phyloP scores from a whole-genome alignment of 2,888 invertebrate species.

The Globia sparganii region DNA sequence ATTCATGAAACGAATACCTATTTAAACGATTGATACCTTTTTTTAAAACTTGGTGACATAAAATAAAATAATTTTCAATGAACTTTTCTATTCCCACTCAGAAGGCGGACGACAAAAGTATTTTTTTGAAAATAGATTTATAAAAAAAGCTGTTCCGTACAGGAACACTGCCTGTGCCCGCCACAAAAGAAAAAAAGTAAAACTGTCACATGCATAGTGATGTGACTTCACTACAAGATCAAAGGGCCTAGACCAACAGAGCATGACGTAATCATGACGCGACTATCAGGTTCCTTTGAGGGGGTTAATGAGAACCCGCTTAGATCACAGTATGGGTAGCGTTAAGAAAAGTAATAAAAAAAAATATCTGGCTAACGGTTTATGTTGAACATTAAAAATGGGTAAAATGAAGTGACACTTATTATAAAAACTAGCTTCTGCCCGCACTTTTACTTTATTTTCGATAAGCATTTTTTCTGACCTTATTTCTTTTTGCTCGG shows the following conservation, averaged over 20 bases:
- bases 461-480: not conserved
- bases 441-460: no score
- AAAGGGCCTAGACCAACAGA: conserved; percentile 39
- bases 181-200: conserved; percentile 25
- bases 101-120: not conserved
- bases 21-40: no score
- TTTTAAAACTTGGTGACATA: not conserved
- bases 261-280: conserved; percentile 39
- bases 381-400: not conserved
- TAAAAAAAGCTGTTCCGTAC: not conserved
- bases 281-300: conserved; percentile 44
- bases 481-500: not conserved
- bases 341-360: conserved; percentile 27
- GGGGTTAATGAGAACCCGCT: conserved; percentile 45
- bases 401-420: not conserved
- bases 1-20: not conserved
- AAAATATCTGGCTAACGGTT: not conserved
- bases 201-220: conserved; percentile 48
- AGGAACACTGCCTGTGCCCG: not conserved
- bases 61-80: not conserved
- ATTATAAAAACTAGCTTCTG: not conserved
- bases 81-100: not conserved
- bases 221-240: conserved; percentile 40
- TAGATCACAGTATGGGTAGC: conserved; percentile 2
- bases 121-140: not conserved